Percentiles rank a stretch among this genome's conserved stretches.
phyloP scores from a whole-genome alignment of 2,797 vertebrate genomes.

The Gambelia wislizenii region DNA sequence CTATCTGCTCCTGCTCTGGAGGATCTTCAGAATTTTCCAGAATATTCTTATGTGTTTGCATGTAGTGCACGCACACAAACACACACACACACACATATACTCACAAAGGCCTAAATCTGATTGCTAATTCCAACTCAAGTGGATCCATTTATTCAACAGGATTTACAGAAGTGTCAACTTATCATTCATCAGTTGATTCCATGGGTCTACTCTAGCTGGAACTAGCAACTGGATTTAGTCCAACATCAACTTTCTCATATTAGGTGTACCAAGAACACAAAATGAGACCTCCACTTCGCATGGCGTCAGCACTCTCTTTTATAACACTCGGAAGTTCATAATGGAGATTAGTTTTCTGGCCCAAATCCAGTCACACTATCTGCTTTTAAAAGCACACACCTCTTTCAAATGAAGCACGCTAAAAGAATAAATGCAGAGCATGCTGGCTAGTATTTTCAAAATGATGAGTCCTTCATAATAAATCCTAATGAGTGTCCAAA shows the following conservation, averaged over 20 bases:
- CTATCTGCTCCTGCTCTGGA: too few relatives aligned
- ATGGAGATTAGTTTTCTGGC: constrained; percentile 32
- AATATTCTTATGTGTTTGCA: background rate
- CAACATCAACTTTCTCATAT: background rate
- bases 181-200: too few relatives aligned
- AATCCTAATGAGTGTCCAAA: constrained; percentile 59
- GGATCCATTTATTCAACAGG: too few relatives aligned
- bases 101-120: too few relatives aligned
- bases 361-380: constrained; percentile 25
- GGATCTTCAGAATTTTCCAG: background rate
- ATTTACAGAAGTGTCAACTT: too few relatives aligned
- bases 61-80: too few relatives aligned
- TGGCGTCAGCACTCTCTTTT: constrained; percentile 42
- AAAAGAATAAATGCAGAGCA: constrained; percentile 32
- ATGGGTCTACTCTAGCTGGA: too few relatives aligned
- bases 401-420: constrained; percentile 14
- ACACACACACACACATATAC: background rate
- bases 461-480: constrained; percentile 45
- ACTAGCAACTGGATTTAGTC: background rate
- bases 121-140: too few relatives aligned
- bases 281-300: background rate
- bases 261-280: background rate
- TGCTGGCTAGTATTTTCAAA: constrained; percentile 1
- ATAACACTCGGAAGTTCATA: background rate
- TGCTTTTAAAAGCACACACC: background rate